Percentiles rank a stretch among this genome's conserved stretches.
phyloP scores from a whole-genome alignment of 1,140 invertebrate genomes.

The Aphelinus certus region DNA sequence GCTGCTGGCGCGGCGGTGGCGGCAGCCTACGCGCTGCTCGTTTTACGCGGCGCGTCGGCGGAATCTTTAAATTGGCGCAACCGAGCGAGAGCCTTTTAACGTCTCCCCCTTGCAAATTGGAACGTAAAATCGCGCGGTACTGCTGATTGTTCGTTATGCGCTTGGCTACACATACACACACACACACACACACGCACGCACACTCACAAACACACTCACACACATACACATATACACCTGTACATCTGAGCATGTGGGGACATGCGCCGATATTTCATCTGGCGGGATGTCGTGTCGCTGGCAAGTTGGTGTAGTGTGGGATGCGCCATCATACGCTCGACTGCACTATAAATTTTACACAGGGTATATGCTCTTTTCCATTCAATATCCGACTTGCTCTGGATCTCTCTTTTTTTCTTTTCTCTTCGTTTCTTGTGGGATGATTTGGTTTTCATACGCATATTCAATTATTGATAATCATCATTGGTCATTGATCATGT shows the following conservation, averaged over 20 bases:
- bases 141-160: conserved; percentile 34
- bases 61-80: conserved; percentile 38
- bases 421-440: too few species aligned
- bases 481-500: too few species aligned
- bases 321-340: too few species aligned
- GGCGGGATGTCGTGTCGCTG: conserved; percentile 14
- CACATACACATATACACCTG: too few species aligned
- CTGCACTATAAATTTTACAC: too few species aligned
- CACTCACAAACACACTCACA: too few species aligned
- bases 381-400: too few species aligned
- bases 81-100: conserved; percentile 14
- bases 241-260: too few species aligned
- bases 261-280: conserved; percentile 29
- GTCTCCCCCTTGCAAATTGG: conserved; percentile 38
- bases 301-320: background rate
- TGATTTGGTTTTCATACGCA: too few species aligned
- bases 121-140: conserved; percentile 37
- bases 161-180: background rate
- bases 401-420: too few species aligned
- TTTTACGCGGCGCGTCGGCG: conserved; percentile 37
- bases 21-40: conserved; percentile 14
- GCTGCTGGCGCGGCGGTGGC: background rate
- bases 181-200: background rate
- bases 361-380: too few species aligned
- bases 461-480: too few species aligned